Percentiles rank a stretch among this genome's conserved stretches.
Conservation (phyloP, 2,888 invertebrate species). For the Sphecodes monilicornis region DNA sequence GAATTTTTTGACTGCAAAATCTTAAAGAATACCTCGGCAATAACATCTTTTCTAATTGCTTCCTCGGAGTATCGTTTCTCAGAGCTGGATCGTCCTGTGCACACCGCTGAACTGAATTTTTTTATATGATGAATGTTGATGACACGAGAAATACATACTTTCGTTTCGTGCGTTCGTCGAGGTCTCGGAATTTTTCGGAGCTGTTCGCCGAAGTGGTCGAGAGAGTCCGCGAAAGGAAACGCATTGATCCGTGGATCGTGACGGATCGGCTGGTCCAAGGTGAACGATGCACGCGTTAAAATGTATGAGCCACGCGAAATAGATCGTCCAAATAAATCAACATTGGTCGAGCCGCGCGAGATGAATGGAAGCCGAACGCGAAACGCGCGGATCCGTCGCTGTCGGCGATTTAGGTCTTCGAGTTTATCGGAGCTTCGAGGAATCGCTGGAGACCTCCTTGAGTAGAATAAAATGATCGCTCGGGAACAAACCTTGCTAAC, state of each 20-base stretch:
- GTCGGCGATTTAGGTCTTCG: slow-evolving; percentile 51
- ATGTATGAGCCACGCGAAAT: slow-evolving; percentile 59
- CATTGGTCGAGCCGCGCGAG: slow-evolving; percentile 39
- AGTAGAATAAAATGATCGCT: neutral
- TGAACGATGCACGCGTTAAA: slow-evolving; percentile 55
- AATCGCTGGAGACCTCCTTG: neutral
- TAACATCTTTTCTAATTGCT: too few relatives aligned
- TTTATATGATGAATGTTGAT: too few relatives aligned
- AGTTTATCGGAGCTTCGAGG: slow-evolving; percentile 41
- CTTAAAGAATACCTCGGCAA: too few relatives aligned
- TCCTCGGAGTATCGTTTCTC: too few relatives aligned
- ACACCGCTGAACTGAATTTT: too few relatives aligned
- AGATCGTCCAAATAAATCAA: slow-evolving; percentile 61
- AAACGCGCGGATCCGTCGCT: slow-evolving; percentile 29
- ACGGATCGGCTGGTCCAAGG: slow-evolving; percentile 41
- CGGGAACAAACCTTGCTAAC: neutral
- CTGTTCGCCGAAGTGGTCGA: neutral
- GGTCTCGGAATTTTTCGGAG: neutral
- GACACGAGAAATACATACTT: neutral
- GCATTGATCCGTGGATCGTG: slow-evolving; percentile 50
- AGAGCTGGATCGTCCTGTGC: too few relatives aligned
- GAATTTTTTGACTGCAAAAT: neutral
- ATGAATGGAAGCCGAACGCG: slow-evolving; percentile 51
- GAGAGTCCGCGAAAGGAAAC: slow-evolving; percentile 58
- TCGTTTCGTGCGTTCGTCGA: neutral